phyloP scores from a whole-genome alignment of 92 coral and sea anemone species.

The Epizoanthus scotinus region DNA sequence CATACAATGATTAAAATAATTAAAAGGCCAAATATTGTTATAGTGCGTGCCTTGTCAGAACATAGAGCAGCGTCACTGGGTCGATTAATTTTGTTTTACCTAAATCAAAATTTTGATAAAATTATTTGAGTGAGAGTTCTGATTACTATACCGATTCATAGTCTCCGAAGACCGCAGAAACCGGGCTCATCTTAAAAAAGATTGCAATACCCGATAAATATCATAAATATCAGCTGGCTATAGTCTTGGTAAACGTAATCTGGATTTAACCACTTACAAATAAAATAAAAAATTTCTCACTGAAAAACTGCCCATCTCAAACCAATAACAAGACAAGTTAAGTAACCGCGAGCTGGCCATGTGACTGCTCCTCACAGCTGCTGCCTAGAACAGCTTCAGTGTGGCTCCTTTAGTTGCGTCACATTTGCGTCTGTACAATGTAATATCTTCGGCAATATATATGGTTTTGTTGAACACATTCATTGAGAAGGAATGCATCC shows the following conservation, averaged over 20 bases:
- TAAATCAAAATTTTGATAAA: background rate
- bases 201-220: background rate
- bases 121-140: constrained; percentile 9
- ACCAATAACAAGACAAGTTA: background rate
- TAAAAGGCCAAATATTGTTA: too few relatives aligned
- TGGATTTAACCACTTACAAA: background rate
- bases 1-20: too few relatives aligned
- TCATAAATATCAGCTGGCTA: background rate
- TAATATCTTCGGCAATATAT: too few relatives aligned
- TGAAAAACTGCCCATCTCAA: background rate
- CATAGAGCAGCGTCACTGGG: too few relatives aligned
- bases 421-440: too few relatives aligned
- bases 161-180: constrained; percentile 10
- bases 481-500: too few relatives aligned
- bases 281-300: background rate
- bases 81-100: constrained; percentile 12
- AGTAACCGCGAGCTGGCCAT: background rate
- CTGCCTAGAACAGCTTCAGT: background rate
- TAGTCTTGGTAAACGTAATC: constrained; percentile 1
- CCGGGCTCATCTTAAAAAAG: constrained; percentile 2
- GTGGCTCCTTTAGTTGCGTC: constrained; percentile 5
- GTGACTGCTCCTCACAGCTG: background rate
- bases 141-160: background rate
- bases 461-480: too few relatives aligned
- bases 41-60: too few relatives aligned